These are phyloP conservation scores for Blastobasis lacticolella DNA, from an alignment of 2,888 invertebrate genomes.

Conservation along the genomic window DNA sequence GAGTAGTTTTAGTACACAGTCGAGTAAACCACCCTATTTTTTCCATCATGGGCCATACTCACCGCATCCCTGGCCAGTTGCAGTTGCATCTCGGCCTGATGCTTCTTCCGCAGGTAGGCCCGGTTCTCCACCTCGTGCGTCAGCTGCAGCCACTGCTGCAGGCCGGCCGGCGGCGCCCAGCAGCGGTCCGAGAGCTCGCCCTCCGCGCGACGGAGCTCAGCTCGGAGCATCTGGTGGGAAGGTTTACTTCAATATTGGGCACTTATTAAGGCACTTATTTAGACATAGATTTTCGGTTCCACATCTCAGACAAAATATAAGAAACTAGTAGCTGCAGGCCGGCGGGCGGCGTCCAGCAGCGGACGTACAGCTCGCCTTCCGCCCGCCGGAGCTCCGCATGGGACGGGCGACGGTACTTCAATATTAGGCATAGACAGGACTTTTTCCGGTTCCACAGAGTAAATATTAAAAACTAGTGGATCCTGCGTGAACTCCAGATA, in stretches of 20 bases:
- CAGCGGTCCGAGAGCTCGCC: constrained; percentile 92
- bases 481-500: too few species aligned
- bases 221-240: constrained; percentile 78
- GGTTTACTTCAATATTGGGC: too few species aligned
- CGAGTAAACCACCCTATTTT: not conserved
- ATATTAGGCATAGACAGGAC: too few species aligned
- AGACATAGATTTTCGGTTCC: too few species aligned
- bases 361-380: constrained; percentile 91
- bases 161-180: constrained; percentile 90
- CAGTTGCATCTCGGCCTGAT: constrained; percentile 86
- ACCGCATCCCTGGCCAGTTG: constrained; percentile 92
- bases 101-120: constrained; percentile 88
- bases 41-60: constrained; percentile 36
- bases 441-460: too few species aligned
- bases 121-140: constrained; percentile 97
- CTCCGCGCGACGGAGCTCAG: constrained; percentile 89
- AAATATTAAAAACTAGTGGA: too few species aligned
- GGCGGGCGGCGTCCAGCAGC: constrained; percentile 91
- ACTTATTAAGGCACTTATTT: too few species aligned
- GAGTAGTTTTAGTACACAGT: too few species aligned
- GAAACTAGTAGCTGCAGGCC: constrained; percentile 94
- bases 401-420: too few species aligned
- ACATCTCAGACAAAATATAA: too few species aligned
- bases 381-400: constrained; percentile 88
- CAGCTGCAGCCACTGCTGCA: constrained; percentile 96